These are phyloP conservation scores for Mechanitis messenoides DNA, from an alignment of 2,888 invertebrate species.

Conservation along the genomic window DNA sequence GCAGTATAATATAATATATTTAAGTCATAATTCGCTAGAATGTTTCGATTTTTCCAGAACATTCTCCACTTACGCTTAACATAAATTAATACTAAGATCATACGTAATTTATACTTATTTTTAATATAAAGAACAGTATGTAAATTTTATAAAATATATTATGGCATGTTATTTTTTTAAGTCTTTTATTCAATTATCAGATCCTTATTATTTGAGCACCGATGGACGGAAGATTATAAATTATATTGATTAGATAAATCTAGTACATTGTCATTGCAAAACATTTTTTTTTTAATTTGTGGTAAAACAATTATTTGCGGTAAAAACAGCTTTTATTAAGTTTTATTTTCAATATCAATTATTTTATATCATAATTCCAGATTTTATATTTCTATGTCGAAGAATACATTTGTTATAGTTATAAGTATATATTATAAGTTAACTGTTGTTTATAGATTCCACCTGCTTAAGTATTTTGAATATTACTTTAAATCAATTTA, in stretches of 20 bases:
- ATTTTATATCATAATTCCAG: too few species aligned
- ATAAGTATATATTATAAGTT: too few species aligned
- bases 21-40: neutral
- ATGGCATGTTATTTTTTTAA: slow-evolving; percentile 73
- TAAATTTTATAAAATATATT: slow-evolving; percentile 65
- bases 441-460: too few species aligned
- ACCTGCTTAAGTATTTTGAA: too few species aligned
- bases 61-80: slow-evolving; percentile 13
- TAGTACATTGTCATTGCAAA: neutral
- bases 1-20: neutral
- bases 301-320: too few species aligned
- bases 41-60: neutral
- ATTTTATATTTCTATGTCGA: too few species aligned
- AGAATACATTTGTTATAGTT: too few species aligned
- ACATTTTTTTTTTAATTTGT: too few species aligned
- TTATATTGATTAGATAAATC: neutral
- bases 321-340: too few species aligned
- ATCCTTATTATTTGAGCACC: slow-evolving; percentile 45
- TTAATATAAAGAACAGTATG: slow-evolving; percentile 47
- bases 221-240: slow-evolving; percentile 12
- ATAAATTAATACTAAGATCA: slow-evolving; percentile 32
- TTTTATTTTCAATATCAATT: too few species aligned
- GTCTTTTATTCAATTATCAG: slow-evolving; percentile 37
- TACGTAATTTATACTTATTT: slow-evolving; percentile 40
- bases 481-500: too few species aligned